Evolutionary conservation across 2,888 invertebrate species (phyloP).

Genomic region (Agrotis segetum): DNA sequence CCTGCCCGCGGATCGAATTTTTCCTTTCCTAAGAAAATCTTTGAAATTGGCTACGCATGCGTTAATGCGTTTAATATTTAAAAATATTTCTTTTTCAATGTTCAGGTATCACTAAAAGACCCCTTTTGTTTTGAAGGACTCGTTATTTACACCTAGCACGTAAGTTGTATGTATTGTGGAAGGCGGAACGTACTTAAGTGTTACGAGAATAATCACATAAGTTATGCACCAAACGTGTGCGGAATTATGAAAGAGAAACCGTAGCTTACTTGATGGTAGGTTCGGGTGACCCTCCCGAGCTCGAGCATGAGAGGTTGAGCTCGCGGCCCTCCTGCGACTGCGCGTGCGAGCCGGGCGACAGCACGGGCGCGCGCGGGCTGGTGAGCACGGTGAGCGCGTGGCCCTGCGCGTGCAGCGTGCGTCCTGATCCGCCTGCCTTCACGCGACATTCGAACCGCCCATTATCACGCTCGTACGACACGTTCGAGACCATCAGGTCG

Average conservation of each 20-base stretch:
- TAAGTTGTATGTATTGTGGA: slow-evolving; percentile 10
- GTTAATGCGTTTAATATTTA: too few species aligned
- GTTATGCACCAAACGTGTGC: slow-evolving; percentile 31
- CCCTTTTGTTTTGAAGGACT: slow-evolving; percentile 15
- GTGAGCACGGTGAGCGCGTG: slow-evolving; percentile 96
- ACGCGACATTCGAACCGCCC: slow-evolving; percentile 97
- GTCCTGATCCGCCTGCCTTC: slow-evolving; percentile 95
- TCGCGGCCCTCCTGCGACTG: slow-evolving; percentile 95
- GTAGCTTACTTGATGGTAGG: slow-evolving; percentile 94
- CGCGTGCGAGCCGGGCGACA: slow-evolving; percentile 94
- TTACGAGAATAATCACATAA: slow-evolving; percentile 33
- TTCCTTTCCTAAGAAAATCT: too few species aligned
- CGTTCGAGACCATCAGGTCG: slow-evolving; percentile 97
- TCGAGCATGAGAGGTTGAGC: slow-evolving; percentile 95
- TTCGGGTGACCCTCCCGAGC: slow-evolving; percentile 97
- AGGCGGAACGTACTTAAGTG: slow-evolving; percentile 13
- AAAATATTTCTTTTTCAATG: not conserved
- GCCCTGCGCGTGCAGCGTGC: slow-evolving; percentile 95
- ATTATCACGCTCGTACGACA: slow-evolving; percentile 97
- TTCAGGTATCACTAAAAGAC: not conserved
- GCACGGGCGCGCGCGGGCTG: slow-evolving; percentile 95
- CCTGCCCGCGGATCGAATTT: too few species aligned
- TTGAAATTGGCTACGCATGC: too few species aligned
- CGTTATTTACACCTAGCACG: not conserved
- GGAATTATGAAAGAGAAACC: slow-evolving; percentile 23